These are phyloP conservation scores for Atrichornis clamosus DNA, from an alignment of 2,113 vertebrate genomes.

Conservation along the genomic window DNA sequence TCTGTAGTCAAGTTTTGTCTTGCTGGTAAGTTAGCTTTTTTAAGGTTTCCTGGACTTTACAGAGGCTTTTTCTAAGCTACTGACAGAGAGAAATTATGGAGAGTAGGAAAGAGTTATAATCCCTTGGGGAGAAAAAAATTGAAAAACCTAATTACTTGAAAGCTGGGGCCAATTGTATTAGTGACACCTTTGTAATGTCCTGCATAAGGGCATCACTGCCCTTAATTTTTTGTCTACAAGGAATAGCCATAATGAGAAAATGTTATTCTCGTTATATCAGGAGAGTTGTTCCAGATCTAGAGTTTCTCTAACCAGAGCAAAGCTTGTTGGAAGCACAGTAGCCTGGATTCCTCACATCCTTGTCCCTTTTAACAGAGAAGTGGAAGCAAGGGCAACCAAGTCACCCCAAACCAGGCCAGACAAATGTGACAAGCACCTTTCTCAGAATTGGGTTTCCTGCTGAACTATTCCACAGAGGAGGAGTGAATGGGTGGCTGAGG, in stretches of 20 bases:
- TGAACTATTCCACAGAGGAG: neutral
- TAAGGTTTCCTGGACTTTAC: neutral
- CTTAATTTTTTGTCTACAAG: constrained; percentile 11
- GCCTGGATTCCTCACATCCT: neutral
- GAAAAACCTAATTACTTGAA: neutral
- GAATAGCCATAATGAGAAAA: constrained; percentile 5
- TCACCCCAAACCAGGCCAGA: neutral
- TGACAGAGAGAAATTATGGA: neutral
- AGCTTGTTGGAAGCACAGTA: neutral
- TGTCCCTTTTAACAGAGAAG: constrained; percentile 8
- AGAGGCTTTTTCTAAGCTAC: neutral
- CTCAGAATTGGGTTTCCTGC: neutral
- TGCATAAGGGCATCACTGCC: neutral
- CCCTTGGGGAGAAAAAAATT: neutral
- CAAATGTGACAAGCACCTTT: neutral
- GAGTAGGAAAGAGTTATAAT: neutral
- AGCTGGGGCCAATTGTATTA: neutral
- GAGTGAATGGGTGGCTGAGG: accelerated
- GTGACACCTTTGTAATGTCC: neutral
- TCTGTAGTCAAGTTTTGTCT: neutral
- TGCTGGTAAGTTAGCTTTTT: neutral
- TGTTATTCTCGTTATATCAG: neutral
- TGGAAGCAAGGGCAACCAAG: neutral
- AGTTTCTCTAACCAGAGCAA: neutral
- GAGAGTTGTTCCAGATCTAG: constrained; percentile 11